phyloP scores from a whole-genome alignment of 2,888 invertebrate species.

The Plebejus anna region DNA sequence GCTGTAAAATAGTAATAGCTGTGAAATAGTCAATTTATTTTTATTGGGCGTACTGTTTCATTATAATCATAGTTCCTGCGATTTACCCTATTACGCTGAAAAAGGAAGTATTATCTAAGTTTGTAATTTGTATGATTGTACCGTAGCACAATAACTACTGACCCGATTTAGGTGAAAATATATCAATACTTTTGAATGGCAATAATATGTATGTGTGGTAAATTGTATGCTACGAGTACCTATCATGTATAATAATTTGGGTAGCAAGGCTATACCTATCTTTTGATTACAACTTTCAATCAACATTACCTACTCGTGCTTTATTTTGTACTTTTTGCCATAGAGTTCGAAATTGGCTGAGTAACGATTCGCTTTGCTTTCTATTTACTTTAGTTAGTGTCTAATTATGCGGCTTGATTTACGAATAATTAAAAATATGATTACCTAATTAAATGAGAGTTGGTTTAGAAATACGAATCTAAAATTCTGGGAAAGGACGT shows the following conservation, averaged over 20 bases:
- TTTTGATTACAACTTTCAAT: constrained; percentile 27
- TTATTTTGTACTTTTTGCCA: constrained; percentile 31
- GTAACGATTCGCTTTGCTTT: constrained; percentile 39
- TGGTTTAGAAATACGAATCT: too few species aligned
- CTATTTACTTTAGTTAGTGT: constrained; percentile 26
- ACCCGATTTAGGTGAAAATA: too few species aligned
- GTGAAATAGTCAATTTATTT: constrained; percentile 8
- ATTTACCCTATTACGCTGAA: neutral
- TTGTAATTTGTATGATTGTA: too few species aligned
- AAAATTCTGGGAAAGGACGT: too few species aligned
- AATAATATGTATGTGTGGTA: too few species aligned
- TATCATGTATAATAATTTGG: neutral
- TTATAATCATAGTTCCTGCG: neutral
- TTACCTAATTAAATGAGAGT: too few species aligned
- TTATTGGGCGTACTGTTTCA: neutral
- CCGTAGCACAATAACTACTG: too few species aligned
- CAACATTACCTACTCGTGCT: constrained; percentile 12
- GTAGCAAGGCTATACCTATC: neutral
- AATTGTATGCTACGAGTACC: too few species aligned
- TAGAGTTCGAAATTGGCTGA: constrained; percentile 28
- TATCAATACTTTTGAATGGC: too few species aligned
- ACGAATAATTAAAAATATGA: too few species aligned
- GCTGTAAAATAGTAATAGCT: neutral
- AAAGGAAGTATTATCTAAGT: too few species aligned
- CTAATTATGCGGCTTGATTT: neutral